phyloP scores from a whole-genome alignment of 2,113 vertebrate genomes.

The Leptosomus discolor region DNA sequence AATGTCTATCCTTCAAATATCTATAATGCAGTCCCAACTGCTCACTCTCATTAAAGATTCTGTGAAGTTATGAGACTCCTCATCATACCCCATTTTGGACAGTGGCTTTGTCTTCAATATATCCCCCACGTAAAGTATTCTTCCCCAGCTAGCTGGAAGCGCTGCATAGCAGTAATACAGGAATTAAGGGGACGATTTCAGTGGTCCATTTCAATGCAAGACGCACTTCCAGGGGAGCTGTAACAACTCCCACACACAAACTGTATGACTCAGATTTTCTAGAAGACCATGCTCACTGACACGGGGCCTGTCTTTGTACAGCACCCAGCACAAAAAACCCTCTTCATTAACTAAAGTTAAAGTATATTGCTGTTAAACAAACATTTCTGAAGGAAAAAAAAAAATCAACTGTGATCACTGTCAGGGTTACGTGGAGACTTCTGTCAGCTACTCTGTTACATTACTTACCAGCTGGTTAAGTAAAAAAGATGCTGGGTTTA shows the following conservation, averaged over 20 bases:
- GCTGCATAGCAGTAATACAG: background rate
- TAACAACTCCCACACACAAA: background rate
- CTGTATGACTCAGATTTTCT: background rate
- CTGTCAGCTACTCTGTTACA: background rate
- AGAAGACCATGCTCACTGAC: background rate
- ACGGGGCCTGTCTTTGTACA: background rate
- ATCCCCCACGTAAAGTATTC: background rate
- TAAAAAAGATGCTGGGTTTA: background rate
- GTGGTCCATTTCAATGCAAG: background rate
- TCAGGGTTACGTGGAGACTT: background rate
- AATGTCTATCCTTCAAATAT: background rate
- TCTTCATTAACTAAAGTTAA: background rate
- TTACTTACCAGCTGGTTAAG: background rate
- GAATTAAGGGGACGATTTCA: background rate
- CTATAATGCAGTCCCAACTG: background rate
- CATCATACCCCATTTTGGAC: background rate
- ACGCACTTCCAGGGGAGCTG: background rate
- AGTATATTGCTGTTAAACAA: background rate
- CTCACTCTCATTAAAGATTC: background rate
- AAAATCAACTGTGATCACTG: background rate
- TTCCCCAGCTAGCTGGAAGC: background rate
- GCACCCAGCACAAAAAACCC: background rate
- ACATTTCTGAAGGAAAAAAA: background rate
- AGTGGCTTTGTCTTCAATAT: background rate
- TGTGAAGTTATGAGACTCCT: background rate